Evolutionary conservation across 2,888 invertebrate genomes (phyloP).

Genomic region (Heliconius hortense): DNA sequence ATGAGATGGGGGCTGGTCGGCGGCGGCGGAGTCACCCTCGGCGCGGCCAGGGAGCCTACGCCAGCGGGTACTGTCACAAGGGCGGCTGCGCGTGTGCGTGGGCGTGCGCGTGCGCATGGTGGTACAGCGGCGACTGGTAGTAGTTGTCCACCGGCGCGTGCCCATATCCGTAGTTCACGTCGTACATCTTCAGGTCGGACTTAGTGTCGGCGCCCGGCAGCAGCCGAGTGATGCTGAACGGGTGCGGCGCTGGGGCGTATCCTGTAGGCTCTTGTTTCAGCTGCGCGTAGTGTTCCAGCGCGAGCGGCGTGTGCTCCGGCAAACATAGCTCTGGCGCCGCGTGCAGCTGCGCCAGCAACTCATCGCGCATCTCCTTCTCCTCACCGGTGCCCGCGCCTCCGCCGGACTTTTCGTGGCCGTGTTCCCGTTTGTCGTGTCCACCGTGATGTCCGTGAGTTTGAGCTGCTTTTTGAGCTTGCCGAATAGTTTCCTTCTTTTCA

Average conservation of each 20-base stretch:
- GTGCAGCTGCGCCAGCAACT: slow-evolving; percentile 88
- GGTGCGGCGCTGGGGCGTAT: slow-evolving; percentile 92
- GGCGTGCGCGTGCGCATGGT: slow-evolving; percentile 63
- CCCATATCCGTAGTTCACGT: slow-evolving; percentile 85
- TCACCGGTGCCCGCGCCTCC: slow-evolving; percentile 62
- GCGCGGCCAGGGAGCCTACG: slow-evolving; percentile 84
- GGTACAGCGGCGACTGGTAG: slow-evolving; percentile 92
- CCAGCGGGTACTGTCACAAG: slow-evolving; percentile 96
- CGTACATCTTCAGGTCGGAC: slow-evolving; percentile 96
- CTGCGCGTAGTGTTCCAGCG: slow-evolving; percentile 85
- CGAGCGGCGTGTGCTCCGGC: slow-evolving; percentile 82
- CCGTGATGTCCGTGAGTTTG: slow-evolving; percentile 71
- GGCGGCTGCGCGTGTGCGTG: slow-evolving; percentile 88
- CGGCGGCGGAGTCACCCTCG: slow-evolving; percentile 49
- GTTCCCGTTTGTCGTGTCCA: slow-evolving; percentile 74
- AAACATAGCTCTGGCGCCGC: slow-evolving; percentile 84
- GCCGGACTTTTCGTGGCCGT: slow-evolving; percentile 83
- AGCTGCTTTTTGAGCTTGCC: slow-evolving; percentile 83
- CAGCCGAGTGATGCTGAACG: slow-evolving; percentile 96
- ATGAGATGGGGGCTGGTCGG: slow-evolving; percentile 57
- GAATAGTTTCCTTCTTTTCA: slow-evolving; percentile 94
- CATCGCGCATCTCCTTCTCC: slow-evolving; percentile 81
- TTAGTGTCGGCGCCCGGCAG: slow-evolving; percentile 93
- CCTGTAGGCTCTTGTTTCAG: slow-evolving; percentile 90
- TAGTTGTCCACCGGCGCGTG: slow-evolving; percentile 87